A percentile compares a stretch with the other conserved stretches of the same genome.
phyloP scores from a whole-genome alignment of 2,113 vertebrate genomes.

The Sterna hirundo region DNA sequence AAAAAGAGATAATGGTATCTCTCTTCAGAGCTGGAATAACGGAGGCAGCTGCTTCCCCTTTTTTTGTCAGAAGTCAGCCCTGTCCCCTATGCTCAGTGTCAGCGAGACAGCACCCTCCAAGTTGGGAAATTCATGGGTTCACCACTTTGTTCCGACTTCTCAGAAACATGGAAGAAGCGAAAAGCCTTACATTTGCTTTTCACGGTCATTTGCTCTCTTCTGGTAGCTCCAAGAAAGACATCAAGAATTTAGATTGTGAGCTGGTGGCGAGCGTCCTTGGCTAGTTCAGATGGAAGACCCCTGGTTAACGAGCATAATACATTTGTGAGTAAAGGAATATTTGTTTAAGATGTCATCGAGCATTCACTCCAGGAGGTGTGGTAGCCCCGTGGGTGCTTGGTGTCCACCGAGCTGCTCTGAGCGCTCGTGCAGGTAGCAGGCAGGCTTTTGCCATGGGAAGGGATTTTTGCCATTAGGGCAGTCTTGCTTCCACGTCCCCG shows the following conservation, averaged over 20 bases:
- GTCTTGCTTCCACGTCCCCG: background rate
- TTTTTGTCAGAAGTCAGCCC: background rate
- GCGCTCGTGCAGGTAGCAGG: background rate
- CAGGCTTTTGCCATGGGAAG: background rate
- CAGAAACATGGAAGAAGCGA: background rate
- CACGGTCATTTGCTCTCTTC: background rate
- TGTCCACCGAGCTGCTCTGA: background rate
- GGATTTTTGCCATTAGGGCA: background rate
- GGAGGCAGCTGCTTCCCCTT: background rate
- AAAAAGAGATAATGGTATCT: background rate
- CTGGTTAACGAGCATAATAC: background rate
- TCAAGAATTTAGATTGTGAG: background rate
- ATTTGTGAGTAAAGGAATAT: background rate
- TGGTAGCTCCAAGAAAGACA: background rate
- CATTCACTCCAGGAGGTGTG: fast-evolving
- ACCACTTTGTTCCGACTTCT: background rate
- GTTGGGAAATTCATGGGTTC: background rate
- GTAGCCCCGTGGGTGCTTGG: background rate
- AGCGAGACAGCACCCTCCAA: background rate
- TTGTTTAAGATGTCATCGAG: background rate
- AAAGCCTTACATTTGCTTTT: background rate
- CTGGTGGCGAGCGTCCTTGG: background rate
- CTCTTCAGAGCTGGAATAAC: background rate
- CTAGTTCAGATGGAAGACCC: background rate
- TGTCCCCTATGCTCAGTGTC: background rate